Evolutionary conservation across 2,113 vertebrate species (phyloP).

Genomic region (Centropus unirufus): DNA sequence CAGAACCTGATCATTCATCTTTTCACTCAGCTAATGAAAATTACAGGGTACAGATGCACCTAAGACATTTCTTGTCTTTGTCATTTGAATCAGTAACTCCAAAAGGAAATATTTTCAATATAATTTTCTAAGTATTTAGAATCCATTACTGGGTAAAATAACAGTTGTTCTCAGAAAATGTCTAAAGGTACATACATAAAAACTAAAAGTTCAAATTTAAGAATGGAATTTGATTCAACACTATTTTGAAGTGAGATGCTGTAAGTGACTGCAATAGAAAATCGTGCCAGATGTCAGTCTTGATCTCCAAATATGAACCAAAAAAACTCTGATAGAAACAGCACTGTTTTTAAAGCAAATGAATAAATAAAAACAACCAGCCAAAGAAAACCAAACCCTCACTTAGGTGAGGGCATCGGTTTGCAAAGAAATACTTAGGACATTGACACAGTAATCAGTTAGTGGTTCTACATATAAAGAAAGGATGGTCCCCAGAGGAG

Average conservation of each 20-base stretch:
- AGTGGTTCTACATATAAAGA: neutral
- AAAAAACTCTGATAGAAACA: neutral
- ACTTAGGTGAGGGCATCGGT: neutral
- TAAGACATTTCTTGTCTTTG: neutral
- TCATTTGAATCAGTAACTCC: neutral
- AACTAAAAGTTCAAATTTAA: neutral
- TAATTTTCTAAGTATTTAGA: neutral
- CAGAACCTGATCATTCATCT: neutral
- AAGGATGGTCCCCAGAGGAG: neutral
- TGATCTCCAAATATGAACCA: neutral
- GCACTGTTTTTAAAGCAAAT: neutral
- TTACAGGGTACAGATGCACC: neutral
- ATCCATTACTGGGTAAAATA: neutral
- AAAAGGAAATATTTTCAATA: neutral
- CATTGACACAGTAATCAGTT: neutral
- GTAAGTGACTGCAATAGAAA: neutral
- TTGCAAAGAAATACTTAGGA: neutral
- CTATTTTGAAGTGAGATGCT: neutral
- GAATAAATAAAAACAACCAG: no score
- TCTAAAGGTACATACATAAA: neutral
- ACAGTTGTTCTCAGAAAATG: neutral
- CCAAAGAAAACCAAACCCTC: neutral
- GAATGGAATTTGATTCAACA: neutral
- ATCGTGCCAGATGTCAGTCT: neutral
- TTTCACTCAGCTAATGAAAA: conserved; percentile 36